phyloP scores from a whole-genome alignment of 2,113 vertebrate genomes.

The Pimephales promelas region DNA sequence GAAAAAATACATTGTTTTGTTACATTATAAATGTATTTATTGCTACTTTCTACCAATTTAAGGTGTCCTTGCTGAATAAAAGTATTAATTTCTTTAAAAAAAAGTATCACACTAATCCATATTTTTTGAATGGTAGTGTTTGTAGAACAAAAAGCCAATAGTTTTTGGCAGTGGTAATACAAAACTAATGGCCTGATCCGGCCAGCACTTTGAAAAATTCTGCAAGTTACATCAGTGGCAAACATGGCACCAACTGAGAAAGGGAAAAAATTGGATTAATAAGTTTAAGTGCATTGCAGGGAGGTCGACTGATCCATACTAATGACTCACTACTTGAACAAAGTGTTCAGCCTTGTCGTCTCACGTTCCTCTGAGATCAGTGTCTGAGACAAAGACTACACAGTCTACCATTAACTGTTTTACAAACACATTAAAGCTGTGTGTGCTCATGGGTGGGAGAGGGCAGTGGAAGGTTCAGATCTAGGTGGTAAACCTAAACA shows the following conservation, averaged over 20 bases:
- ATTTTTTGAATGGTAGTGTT: background rate
- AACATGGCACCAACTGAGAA: background rate
- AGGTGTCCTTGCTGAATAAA: background rate
- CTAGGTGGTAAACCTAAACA: background rate
- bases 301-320: background rate
- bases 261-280: background rate
- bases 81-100: background rate
- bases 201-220: background rate
- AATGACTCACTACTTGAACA: background rate
- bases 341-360: background rate
- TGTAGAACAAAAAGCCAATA: background rate
- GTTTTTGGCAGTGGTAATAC: background rate
- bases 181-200: background rate
- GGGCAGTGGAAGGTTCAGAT: slow-evolving; percentile 3
- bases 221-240: background rate
- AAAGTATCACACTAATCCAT: background rate
- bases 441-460: background rate
- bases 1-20: too few relatives aligned
- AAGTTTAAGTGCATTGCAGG: background rate
- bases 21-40: background rate
- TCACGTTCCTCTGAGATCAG: slow-evolving; percentile 10
- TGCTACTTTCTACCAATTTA: background rate
- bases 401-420: slow-evolving; percentile 1
- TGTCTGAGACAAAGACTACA: background rate
- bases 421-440: slow-evolving; percentile 22